These are phyloP conservation scores for Spea bombifrons DNA, from an alignment of 2,113 vertebrate genomes.

Conservation along the genomic window DNA sequence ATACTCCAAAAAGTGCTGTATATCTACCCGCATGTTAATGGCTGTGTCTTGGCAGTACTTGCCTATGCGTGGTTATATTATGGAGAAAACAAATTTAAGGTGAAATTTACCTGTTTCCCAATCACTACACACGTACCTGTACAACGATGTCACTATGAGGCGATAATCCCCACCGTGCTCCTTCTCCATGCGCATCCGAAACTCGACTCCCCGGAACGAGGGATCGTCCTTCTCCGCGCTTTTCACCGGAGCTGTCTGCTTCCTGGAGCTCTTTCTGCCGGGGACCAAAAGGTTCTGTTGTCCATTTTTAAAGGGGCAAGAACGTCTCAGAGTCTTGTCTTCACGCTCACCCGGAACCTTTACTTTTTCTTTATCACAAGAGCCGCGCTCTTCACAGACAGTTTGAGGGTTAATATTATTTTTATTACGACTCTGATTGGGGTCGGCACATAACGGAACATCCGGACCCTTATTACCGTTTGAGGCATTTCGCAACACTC, in stretches of 20 bases:
- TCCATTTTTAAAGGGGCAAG: background rate
- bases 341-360: background rate
- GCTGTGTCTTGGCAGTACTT: too few relatives aligned
- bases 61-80: too few relatives aligned
- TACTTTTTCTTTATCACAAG: background rate
- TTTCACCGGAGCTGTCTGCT: slow-evolving; percentile 69
- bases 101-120: too few relatives aligned
- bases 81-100: too few relatives aligned
- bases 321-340: background rate
- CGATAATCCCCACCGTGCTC: slow-evolving; percentile 58
- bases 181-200: slow-evolving; percentile 69
- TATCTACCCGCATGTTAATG: too few relatives aligned
- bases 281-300: background rate
- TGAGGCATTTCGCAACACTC: background rate
- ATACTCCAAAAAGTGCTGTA: too few relatives aligned
- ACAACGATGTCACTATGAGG: slow-evolving; percentile 71
- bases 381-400: background rate
- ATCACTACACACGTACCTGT: slow-evolving; percentile 66
- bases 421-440: background rate
- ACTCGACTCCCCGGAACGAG: slow-evolving; percentile 72
- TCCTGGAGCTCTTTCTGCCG: slow-evolving; percentile 63
- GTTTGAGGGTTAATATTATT: background rate
- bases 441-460: background rate
- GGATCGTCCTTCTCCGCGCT: slow-evolving; percentile 71
- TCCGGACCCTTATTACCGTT: background rate